Percentiles rank a stretch among this genome's conserved stretches.
Evolutionary conservation across 2,113 vertebrate genomes (phyloP).

Genomic region (Channa argus): DNA sequence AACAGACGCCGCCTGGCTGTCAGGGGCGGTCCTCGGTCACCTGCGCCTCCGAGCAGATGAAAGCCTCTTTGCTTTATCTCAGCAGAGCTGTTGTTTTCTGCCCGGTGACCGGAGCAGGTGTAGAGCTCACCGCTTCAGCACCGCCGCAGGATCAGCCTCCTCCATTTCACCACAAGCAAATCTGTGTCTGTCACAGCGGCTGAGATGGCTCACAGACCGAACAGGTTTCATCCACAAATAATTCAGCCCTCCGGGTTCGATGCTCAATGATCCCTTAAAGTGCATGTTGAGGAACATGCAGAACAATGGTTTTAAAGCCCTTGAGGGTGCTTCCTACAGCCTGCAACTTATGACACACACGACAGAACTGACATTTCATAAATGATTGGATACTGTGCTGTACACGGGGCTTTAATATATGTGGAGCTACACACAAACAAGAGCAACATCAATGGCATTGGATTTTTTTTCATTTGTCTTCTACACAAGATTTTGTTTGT

Average conservation of each 20-base stretch:
- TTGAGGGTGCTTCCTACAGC: background rate
- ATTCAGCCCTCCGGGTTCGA: background rate
- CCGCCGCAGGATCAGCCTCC: slow-evolving; percentile 11
- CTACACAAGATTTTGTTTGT: too few relatives aligned
- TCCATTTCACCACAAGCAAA: slow-evolving; percentile 36
- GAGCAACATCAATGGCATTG: too few relatives aligned
- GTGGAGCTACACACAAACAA: too few relatives aligned
- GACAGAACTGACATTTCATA: background rate
- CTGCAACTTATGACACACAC: background rate
- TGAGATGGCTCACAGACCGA: background rate
- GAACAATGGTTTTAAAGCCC: background rate
- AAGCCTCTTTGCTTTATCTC: slow-evolving; percentile 23
- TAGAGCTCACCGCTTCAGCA: background rate
- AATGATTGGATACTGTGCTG: background rate
- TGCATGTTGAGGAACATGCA: background rate
- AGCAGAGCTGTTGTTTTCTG: background rate
- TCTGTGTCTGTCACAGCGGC: slow-evolving; percentile 15
- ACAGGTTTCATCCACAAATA: slow-evolving; percentile 23
- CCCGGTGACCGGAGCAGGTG: slow-evolving; percentile 16
- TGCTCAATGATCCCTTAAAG: slow-evolving; percentile 42
- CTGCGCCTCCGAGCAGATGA: slow-evolving; percentile 5
- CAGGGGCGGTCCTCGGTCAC: slow-evolving; percentile 24
- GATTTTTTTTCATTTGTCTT: too few relatives aligned
- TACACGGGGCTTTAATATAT: too few relatives aligned
- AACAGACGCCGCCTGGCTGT: slow-evolving; percentile 50